Base-by-base conservation (phyloP, 2,797 vertebrate species). In the Holocentrus rufus region DNA sequence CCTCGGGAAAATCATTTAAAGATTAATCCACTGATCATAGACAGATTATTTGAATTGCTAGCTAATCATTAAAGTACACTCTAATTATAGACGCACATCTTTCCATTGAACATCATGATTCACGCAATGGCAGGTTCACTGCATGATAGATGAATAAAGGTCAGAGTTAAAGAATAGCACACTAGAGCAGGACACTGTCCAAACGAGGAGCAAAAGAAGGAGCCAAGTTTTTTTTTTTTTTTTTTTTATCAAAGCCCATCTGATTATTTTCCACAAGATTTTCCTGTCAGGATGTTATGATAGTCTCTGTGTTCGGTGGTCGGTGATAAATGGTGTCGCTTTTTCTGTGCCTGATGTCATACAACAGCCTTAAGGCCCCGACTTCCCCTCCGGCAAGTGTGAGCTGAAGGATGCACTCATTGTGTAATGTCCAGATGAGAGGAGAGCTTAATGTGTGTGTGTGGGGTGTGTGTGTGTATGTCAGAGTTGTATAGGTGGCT, bases 271-370 rank as follows among this genome's bases (percentile, higher is more conserved):
- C 95, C 96, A 96, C 94, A 93, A 96, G 93, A 93, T 95, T 94
- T 98, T 98, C 97, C 98, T 97, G 96, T 96, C 95, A 98, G 97
- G 97, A 98, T 98, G 96, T 99, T 99, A 96, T 98, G 97, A 97
- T 96, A 97, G 96, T 97, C 95, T 95, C 92, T 89, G 93, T 96
- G 95, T 95, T 96, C 93, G 90, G 94, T 95, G 93, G 92, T 90
- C 85, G 93, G 92, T 94, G 96, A 98, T 97, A 97, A 98, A 98
- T 96, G 93, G 94, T 94, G 93, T 94, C 85, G 76, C 86, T 88
- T 94, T 94, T 94, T 94, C 88, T 81, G 63, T 9, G 69, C n/a
- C 94, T 98, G 95, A 98, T 97, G 96, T 98, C 96, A 97, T 95
- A 93, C 93, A 74, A 94, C 96, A 95, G 92, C 93, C 93, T 92